Conservation (phyloP, 2,797 vertebrate species). For the Todus mexicanus region DNA sequence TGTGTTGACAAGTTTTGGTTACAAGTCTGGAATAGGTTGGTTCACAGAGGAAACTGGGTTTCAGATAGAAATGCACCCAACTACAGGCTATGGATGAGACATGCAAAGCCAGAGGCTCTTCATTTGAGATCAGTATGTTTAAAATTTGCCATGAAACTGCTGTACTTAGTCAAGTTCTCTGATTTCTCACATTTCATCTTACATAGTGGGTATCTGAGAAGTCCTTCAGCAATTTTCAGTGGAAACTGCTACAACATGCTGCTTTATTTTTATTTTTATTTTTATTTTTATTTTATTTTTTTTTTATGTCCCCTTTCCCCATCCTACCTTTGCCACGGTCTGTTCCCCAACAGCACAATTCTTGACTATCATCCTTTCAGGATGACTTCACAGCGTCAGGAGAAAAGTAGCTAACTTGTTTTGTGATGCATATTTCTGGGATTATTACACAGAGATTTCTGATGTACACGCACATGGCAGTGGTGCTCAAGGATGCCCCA, state of each 20-base stretch:
- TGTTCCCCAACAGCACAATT: not conserved
- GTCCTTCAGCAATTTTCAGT: not conserved
- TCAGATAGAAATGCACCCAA: not conserved
- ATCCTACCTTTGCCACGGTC: not conserved
- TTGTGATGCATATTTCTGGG: not conserved
- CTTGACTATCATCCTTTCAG: not conserved
- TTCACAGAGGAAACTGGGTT: not conserved
- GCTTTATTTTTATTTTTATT: too few relatives aligned
- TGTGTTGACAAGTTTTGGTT: not conserved
- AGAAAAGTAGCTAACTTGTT: not conserved
- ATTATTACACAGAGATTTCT: not conserved
- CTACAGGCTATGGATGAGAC: not conserved
- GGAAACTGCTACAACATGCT: accelerated
- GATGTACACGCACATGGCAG: not conserved
- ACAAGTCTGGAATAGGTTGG: not conserved
- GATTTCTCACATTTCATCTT: not conserved
- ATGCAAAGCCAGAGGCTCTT: not conserved
- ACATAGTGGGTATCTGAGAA: not conserved
- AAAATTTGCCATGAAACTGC: not conserved
- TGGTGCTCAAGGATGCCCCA: not conserved
- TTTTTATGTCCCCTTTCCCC: not conserved
- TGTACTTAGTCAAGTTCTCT: not conserved
- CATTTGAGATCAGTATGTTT: not conserved
- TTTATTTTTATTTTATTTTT: too few relatives aligned
- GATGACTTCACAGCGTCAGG: not conserved